Evolutionary conservation across 2,113 vertebrate genomes (phyloP).

Genomic region (Atlantisia rogersi): DNA sequence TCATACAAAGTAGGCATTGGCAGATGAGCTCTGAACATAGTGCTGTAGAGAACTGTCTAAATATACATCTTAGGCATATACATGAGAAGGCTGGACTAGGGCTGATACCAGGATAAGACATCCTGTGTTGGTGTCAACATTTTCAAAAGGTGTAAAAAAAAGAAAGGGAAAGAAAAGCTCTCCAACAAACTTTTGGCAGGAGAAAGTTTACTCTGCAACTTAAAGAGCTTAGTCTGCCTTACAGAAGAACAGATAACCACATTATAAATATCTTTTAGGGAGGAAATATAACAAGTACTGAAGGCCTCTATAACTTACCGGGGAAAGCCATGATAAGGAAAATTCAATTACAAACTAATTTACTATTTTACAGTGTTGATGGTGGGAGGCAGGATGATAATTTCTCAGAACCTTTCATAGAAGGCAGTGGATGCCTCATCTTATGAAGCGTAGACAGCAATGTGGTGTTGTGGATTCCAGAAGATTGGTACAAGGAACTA

Average conservation of each 20-base stretch:
- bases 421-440: background rate
- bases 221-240: background rate
- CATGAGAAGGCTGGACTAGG: background rate
- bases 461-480: background rate
- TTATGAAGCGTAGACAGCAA: background rate
- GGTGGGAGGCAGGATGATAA: background rate
- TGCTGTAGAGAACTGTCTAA: background rate
- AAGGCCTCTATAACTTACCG: background rate
- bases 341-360: conserved; percentile 44
- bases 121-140: background rate
- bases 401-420: background rate
- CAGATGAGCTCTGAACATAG: background rate
- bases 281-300: background rate
- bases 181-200: background rate
- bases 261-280: background rate
- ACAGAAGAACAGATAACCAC: conserved; percentile 16
- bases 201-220: background rate
- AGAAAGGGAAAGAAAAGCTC: background rate
- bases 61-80: background rate
- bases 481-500: background rate
- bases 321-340: conserved; percentile 18
- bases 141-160: background rate
- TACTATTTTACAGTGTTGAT: background rate
- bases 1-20: background rate
- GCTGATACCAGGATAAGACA: background rate